Conservation (phyloP, 2,113 vertebrate species). For the Heteronetta atricapilla region DNA sequence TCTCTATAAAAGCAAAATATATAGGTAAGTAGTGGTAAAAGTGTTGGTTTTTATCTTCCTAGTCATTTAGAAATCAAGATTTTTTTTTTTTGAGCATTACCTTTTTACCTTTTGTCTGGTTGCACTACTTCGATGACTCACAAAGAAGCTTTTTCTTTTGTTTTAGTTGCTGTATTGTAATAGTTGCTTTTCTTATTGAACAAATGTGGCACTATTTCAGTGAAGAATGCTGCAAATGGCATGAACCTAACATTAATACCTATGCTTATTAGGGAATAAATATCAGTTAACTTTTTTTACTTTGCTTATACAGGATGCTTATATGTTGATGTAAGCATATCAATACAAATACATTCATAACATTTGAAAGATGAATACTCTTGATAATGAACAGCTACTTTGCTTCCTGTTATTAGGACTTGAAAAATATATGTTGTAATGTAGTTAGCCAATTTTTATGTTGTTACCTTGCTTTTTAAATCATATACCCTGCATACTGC, state of each 20-base stretch:
- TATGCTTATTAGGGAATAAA: not conserved
- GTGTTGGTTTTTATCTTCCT: not conserved
- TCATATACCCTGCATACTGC: not conserved
- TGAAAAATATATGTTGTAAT: not conserved
- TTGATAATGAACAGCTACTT: not conserved
- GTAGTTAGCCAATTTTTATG: not conserved
- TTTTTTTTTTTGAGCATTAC: not conserved
- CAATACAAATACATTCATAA: not conserved
- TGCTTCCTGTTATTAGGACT: not conserved
- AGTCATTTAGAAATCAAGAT: not conserved
- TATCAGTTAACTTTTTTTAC: not conserved
- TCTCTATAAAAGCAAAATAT: not conserved
- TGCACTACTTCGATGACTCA: not conserved
- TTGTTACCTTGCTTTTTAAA: not conserved
- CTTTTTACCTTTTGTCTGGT: not conserved
- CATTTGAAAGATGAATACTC: not conserved
- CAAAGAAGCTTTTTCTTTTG: not conserved
- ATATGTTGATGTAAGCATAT: not conserved
- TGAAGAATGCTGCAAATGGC: not conserved
- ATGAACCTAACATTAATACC: not conserved
- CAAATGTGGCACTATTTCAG: not conserved
- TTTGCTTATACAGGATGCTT: not conserved
- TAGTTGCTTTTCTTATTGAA: not conserved
- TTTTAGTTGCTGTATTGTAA: not conserved
- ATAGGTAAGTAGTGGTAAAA: not conserved